Percentiles rank a stretch among this genome's conserved stretches.
Conservation (phyloP, 2,113 vertebrate species). For the Strix aluco region DNA sequence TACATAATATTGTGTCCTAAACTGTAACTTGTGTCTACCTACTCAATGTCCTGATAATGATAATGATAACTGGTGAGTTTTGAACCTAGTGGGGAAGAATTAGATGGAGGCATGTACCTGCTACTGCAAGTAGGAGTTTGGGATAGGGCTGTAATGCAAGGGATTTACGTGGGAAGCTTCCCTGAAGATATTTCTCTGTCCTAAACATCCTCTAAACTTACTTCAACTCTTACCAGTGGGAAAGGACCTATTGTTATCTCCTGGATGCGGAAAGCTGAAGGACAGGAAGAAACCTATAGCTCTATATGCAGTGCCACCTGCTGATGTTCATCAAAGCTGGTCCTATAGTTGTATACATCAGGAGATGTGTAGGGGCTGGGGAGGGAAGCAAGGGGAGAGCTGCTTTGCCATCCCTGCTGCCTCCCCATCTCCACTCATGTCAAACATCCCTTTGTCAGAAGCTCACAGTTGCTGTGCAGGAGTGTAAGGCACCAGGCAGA, state of each 20-base stretch:
- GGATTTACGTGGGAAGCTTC: not conserved
- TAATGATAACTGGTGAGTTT: no score
- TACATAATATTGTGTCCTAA: not conserved
- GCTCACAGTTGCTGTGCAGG: not conserved
- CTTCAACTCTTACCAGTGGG: not conserved
- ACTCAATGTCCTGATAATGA: not conserved
- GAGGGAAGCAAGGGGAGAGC: not conserved
- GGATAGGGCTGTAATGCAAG: not conserved
- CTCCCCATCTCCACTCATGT: not conserved
- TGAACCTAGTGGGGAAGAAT: not conserved
- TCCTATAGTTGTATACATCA: not conserved
- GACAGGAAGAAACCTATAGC: not conserved
- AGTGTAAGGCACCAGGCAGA: not conserved
- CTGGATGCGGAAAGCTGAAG: not conserved
- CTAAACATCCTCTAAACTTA: not conserved
- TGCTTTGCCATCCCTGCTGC: not conserved
- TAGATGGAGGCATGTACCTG: not conserved
- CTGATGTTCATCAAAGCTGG: not conserved
- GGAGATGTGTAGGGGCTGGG: rapidly evolving
- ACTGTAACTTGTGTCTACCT: not conserved
- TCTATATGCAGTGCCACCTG: not conserved
- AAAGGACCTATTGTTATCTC: not conserved
- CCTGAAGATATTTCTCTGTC: not conserved
- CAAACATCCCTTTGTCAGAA: not conserved
- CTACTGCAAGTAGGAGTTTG: not conserved